A percentile compares a stretch with the other conserved stretches of the same genome.
Evolutionary conservation across 1,140 invertebrate genomes (phyloP).

Genomic region (Tetramorium parvispinum): DNA sequence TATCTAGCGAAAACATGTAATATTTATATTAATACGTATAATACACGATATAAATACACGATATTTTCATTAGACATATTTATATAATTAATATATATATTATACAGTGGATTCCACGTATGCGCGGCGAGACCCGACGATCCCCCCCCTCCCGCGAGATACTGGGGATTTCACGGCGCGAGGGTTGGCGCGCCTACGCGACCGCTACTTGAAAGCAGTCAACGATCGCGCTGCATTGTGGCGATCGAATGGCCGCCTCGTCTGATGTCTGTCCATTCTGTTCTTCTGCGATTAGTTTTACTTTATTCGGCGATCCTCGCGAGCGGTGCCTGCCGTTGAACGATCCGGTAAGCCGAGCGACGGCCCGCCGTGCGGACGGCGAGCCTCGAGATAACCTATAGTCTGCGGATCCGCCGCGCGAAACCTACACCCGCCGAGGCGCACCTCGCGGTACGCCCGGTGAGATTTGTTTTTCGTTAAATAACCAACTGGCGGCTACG

Average conservation of each 20-base stretch:
- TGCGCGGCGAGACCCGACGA: not conserved
- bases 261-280: conserved; percentile 80
- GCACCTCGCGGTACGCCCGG: conserved; percentile 77
- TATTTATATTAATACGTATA: not conserved
- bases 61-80: too few relatives aligned
- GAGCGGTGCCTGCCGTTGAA: conserved; percentile 69
- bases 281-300: conserved; percentile 81
- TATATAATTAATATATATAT: too few relatives aligned
- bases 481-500: conserved; percentile 5
- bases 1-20: not conserved
- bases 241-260: conserved; percentile 82
- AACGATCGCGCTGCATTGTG: conserved; percentile 68
- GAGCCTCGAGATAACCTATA: conserved; percentile 11
- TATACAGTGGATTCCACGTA: too few relatives aligned
- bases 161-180: not conserved
- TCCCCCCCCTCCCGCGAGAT: too few relatives aligned
- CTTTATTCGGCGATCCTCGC: conserved; percentile 73
- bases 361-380: not conserved
- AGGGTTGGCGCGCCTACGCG: conserved; percentile 9
- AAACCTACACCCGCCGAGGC: conserved; percentile 66
- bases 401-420: conserved; percentile 31
- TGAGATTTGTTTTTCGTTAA: conserved; percentile 78
- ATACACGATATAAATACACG: too few relatives aligned
- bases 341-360: conserved; percentile 74
- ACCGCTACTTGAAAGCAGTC: conserved; percentile 68